Evolutionary conservation across 2,113 vertebrate genomes (phyloP).

Genomic region (Alethe diademata): DNA sequence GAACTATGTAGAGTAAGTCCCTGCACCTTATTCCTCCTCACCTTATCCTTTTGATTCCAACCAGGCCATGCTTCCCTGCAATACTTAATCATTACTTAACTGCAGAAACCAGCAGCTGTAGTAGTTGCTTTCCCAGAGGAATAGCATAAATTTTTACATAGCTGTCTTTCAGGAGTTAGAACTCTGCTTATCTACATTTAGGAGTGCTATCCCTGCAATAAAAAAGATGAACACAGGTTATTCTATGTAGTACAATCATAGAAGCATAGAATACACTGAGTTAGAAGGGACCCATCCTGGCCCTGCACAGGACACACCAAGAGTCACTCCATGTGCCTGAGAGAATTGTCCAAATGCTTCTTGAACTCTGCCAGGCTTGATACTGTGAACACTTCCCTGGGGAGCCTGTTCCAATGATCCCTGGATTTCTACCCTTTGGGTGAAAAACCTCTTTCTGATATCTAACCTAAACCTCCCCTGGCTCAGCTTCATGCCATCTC

Average conservation of each 20-base stretch:
- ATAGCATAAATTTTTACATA: not conserved
- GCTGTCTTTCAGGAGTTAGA: not conserved
- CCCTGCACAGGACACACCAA: not conserved
- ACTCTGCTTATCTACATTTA: not conserved
- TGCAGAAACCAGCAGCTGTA: not conserved
- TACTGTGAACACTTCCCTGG: not conserved
- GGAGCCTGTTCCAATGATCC: not conserved
- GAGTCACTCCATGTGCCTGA: not conserved
- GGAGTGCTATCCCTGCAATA: not conserved
- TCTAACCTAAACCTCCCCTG: not conserved
- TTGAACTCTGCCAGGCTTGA: not conserved
- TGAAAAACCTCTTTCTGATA: not conserved
- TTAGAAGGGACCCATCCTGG: not conserved
- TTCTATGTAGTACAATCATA: not conserved
- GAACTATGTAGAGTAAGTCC: not conserved
- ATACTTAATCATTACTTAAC: not conserved
- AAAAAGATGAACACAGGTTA: not conserved
- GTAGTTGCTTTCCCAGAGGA: not conserved
- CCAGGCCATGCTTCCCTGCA: not conserved
- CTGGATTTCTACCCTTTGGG: too few species aligned
- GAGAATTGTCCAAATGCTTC: not conserved
- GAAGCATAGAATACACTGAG: not conserved
- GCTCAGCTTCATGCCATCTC: not conserved
- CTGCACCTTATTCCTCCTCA: not conserved
- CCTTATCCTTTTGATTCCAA: not conserved